Conservation (phyloP, 2,113 vertebrate genomes). For the Bufo gargarizans region DNA sequence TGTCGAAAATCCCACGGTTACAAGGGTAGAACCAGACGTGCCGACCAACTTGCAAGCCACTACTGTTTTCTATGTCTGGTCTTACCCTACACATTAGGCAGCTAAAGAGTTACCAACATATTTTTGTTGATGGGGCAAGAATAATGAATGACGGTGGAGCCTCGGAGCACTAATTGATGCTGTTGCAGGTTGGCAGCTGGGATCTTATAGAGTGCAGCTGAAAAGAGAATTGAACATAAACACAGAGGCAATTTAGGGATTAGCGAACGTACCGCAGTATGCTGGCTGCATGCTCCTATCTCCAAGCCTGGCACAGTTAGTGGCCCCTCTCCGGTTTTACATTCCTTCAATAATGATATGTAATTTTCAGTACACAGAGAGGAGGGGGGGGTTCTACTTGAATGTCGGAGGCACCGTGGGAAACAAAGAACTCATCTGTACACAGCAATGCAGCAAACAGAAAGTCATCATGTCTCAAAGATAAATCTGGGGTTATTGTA, state of each 20-base stretch:
- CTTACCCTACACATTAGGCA: neutral
- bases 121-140: neutral
- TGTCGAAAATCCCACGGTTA: too few relatives aligned
- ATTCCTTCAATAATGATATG: conserved; percentile 56
- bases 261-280: conserved; percentile 33
- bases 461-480: conserved; percentile 7
- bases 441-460: conserved; percentile 11
- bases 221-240: conserved; percentile 41
- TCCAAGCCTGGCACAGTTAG: conserved; percentile 41
- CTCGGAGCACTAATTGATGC: conserved; percentile 21
- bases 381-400: neutral
- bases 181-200: conserved; percentile 49
- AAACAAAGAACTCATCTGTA: conserved; percentile 45
- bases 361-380: conserved; percentile 35
- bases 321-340: conserved; percentile 47
- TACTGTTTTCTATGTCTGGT: too few relatives aligned
- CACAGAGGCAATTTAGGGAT: conserved; percentile 51
- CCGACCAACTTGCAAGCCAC: too few relatives aligned
- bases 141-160: neutral
- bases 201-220: conserved; percentile 21
- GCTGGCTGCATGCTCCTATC: conserved; percentile 47
- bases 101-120: neutral
- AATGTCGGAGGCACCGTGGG: conserved; percentile 49
- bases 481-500: conserved; percentile 25
- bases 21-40: too few relatives aligned